Evolutionary conservation across 2,113 vertebrate genomes (phyloP).

Genomic region (Podiceps cristatus): DNA sequence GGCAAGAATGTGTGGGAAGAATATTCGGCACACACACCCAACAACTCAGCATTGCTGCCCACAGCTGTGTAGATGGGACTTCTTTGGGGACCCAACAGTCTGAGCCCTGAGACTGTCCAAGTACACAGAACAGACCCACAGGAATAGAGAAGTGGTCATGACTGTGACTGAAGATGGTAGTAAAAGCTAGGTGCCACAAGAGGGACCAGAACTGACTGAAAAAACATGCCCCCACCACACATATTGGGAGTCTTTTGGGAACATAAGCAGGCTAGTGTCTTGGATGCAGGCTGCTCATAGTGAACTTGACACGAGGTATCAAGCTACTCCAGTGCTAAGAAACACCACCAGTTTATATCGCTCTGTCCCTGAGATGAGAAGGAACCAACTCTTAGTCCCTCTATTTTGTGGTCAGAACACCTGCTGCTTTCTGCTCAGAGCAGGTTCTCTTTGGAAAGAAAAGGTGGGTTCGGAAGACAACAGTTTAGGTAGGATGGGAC

Average conservation of each 20-base stretch:
- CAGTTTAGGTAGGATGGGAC: not conserved
- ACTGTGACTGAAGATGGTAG: not conserved
- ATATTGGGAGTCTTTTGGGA: not conserved
- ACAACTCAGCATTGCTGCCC: not conserved
- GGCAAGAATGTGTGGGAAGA: not conserved
- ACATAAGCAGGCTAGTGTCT: not conserved
- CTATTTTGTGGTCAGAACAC: not conserved
- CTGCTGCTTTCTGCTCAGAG: not conserved
- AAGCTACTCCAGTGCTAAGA: not conserved
- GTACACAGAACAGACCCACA: not conserved
- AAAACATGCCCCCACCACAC: not conserved
- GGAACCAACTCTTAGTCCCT: not conserved
- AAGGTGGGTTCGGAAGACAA: not conserved
- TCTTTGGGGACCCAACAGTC: not conserved
- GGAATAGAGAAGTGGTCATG: not conserved
- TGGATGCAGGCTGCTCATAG: not conserved
- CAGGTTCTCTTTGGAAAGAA: not conserved
- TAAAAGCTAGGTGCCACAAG: not conserved
- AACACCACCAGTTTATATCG: not conserved
- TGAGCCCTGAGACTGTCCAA: not conserved
- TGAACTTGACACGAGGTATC: not conserved
- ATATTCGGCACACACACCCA: conserved; percentile 4
- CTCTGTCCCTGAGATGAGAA: not conserved
- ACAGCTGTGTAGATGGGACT: not conserved
- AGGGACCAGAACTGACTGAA: not conserved